A percentile compares a stretch with the other conserved stretches of the same genome.
Evolutionary conservation across 2,797 vertebrate genomes (phyloP).

Genomic region (Strix occidentalis): DNA sequence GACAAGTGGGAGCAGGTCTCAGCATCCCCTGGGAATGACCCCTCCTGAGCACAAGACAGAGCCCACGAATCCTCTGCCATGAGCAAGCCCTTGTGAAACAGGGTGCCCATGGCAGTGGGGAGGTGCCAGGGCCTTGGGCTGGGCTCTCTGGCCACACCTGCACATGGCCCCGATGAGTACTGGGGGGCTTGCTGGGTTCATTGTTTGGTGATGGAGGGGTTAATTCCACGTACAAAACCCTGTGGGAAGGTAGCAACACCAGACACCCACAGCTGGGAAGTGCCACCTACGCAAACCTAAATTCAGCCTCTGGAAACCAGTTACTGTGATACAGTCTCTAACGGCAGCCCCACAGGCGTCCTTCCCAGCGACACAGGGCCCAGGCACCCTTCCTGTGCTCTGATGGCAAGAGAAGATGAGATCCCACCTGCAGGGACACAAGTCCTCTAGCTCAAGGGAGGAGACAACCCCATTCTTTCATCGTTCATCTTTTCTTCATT

Average conservation of each 20-base stretch:
- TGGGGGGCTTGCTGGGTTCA: fast-evolving
- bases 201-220: not conserved
- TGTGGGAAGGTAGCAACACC: conserved; percentile 42
- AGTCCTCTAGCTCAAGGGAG: not conserved
- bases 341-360: not conserved
- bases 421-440: not conserved
- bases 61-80: not conserved
- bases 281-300: conserved; percentile 38
- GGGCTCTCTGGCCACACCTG: fast-evolving
- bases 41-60: not conserved
- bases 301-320: conserved; percentile 49
- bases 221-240: not conserved
- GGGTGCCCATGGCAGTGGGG: not conserved
- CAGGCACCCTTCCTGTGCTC: not conserved
- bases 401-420: not conserved
- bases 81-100: not conserved
- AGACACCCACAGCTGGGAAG: conserved; percentile 51
- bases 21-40: not conserved
- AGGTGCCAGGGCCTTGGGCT: not conserved
- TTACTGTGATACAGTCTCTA: conserved; percentile 55
- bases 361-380: fast-evolving
- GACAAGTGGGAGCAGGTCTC: not conserved
- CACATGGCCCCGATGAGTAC: fast-evolving
- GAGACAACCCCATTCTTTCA: not conserved
- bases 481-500: not conserved